Base-by-base conservation (phyloP, 2,888 invertebrate genomes). In the Exocentrus adspersus region DNA sequence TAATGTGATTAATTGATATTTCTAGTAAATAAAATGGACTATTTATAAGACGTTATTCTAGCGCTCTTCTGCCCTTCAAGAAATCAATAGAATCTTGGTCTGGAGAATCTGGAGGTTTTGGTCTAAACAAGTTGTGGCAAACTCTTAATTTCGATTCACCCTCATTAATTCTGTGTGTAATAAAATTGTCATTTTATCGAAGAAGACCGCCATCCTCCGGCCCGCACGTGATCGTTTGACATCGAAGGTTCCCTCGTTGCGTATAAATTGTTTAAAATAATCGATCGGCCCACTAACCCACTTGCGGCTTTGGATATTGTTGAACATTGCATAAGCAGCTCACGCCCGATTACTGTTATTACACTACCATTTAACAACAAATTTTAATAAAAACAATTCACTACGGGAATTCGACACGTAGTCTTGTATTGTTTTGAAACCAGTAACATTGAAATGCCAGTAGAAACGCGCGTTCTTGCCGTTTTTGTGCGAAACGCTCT, bases 201-300 rank as follows among this genome's bases (percentile, higher is more conserved):
- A 32, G 14, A 37, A 37, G 12, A 2, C 37, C 12, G n/a, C 2
- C 37, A 12, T 14, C 5, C 14, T 37, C 14, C 37, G 37, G 14
- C 37, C 37, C 37, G 37, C 37, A 37, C 37, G 37, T 37, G 37
- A 6, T 28, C 28, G 48, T 28, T 43, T 48, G 7, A 28, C 16
- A 10, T n/a, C 37, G 28, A 48, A 28, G 24, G 24, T 30, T 48
- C 28, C 16, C 28, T 7, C 9, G 28, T 53, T 53, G 20, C 19
- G 20, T 3, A 42, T 24, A 42, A 63, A 67, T 60, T 64, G 67
- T 64, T 68, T 65, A 65, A 68, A 65, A 60, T 63, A 56, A 68
- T 68, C 66, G 68, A 68, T 60, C 62, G 66, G 62, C 69, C 69
- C 52, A 66, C 48, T 69, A 50, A 69, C 69, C 66, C 42, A 42